phyloP scores from a whole-genome alignment of 30 jellyfish, hydroid and myxozoan species.

The Pelagia noctiluca region DNA sequence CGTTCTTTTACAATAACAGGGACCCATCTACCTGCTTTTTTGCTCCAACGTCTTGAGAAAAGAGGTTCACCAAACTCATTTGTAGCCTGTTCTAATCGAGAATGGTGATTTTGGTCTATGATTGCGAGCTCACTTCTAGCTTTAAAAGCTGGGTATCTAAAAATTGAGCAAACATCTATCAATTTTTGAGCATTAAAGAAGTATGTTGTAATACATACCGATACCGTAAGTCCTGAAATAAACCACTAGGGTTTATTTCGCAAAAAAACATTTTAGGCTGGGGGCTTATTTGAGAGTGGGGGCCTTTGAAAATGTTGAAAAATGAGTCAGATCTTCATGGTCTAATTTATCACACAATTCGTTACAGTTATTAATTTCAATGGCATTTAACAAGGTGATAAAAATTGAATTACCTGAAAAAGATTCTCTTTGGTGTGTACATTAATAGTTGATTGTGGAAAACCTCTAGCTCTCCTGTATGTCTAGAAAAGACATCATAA shows the following conservation, averaged over 20 bases:
- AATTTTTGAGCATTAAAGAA: too few relatives aligned
- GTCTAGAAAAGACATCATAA: neutral
- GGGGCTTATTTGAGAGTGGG: too few relatives aligned
- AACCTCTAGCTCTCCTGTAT: conserved; percentile 1
- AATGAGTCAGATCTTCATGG: too few relatives aligned
- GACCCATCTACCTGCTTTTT: conserved; percentile 13
- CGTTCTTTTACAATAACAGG: neutral
- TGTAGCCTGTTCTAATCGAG: neutral
- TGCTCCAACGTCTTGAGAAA: conserved; percentile 26
- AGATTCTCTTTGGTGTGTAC: neutral
- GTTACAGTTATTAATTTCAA: too few relatives aligned
- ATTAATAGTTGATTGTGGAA: conserved; percentile 1
- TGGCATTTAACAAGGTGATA: neutral
- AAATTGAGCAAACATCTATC: too few relatives aligned
- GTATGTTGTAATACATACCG: too few relatives aligned
- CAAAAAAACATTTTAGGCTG: too few relatives aligned
- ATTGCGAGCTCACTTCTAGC: conserved; percentile 17
- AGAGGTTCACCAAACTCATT: neutral
- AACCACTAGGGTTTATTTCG: too few relatives aligned
- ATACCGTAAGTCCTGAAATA: too few relatives aligned
- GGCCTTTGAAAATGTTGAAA: too few relatives aligned
- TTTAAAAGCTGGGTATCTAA: neutral
- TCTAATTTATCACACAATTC: too few relatives aligned
- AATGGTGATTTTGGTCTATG: conserved; percentile 33
- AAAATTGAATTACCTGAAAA: neutral